Base-by-base conservation (phyloP, 2,888 invertebrate genomes). In the Pristionchus exspectatus region DNA sequence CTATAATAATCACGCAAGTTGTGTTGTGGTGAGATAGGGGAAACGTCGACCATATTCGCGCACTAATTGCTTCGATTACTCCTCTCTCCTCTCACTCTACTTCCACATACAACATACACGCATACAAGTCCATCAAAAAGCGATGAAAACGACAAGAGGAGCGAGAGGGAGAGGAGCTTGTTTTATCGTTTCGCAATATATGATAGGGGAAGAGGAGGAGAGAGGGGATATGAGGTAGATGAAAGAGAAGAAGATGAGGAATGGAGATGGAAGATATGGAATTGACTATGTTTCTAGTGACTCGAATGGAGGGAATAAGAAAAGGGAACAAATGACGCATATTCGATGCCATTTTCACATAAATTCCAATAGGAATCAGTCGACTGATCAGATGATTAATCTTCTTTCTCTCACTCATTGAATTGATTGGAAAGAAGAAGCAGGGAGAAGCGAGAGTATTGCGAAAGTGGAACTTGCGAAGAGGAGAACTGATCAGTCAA, bases 131-230 rank as follows among this genome's bases (percentile, higher is more conserved):
- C 38, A 66, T 44, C 38, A 54, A 63, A 66, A 18, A n/a, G 27
- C 24, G 66, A 16, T 44, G 33, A 44, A 85, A 18, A 44, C 38
- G 85, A 33, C 30, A 56, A 63, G 81, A 33, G 38, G 81, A 81
- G 81, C 44, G 44, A 50, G 44, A 50, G 81, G 18, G 81, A 14
- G 33, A 24, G n/a, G 66, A 86, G 66, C 63, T 38, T 38, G 63
- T 66, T 38, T 66, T 50, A 86, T 63, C n/a, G 86, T 56, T 59
- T 56, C 54, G 59, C 59, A 54, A 59, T 56, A 66, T 38, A 30
- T 14, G 63, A 86, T 38, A 66, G 86, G 44, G 63, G n/a, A 63
- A 66, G 66, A 21, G 27, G 86, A 66, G 86, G 66, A 66, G 30
- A 59, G 59, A 24, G 14, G 59, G 85, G 85, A 33, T 18, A 59